Conservation (phyloP, 2,797 vertebrate species). For the Remorina albescens region DNA sequence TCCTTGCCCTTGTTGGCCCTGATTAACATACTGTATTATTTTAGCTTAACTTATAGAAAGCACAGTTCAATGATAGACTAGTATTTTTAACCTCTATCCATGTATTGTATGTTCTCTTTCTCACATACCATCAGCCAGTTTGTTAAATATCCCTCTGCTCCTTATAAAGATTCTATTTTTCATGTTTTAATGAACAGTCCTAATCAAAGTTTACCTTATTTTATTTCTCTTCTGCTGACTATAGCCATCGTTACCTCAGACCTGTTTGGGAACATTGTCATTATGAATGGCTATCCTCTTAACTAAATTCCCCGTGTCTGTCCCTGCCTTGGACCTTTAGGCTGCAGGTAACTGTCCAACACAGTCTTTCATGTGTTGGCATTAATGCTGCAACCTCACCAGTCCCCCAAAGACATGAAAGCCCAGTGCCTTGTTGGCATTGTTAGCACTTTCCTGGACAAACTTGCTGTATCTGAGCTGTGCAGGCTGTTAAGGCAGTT, state of each 20-base stretch:
- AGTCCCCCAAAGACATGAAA: neutral
- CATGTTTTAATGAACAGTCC: neutral
- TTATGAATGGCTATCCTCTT: neutral
- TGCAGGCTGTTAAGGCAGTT: neutral
- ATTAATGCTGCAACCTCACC: neutral
- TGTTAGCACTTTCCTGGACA: neutral
- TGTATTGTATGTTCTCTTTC: neutral
- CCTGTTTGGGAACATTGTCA: neutral
- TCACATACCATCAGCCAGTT: neutral
- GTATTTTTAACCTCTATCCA: conserved; percentile 1
- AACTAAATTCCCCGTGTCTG: neutral
- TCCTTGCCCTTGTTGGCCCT: conserved; percentile 2
- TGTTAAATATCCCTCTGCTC: neutral
- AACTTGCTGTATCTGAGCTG: neutral
- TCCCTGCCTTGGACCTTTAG: neutral
- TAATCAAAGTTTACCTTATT: neutral
- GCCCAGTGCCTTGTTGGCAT: neutral
- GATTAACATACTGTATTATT: conserved; percentile 20
- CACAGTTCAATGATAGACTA: neutral
- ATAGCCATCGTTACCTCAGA: neutral
- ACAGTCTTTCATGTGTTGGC: neutral
- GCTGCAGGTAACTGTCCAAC: neutral
- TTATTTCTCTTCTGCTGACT: neutral
- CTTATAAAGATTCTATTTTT: neutral
- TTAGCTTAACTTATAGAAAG: neutral